Evolutionary conservation across 2,113 vertebrate genomes (phyloP).

Genomic region (Cyprinodon variegatus): DNA sequence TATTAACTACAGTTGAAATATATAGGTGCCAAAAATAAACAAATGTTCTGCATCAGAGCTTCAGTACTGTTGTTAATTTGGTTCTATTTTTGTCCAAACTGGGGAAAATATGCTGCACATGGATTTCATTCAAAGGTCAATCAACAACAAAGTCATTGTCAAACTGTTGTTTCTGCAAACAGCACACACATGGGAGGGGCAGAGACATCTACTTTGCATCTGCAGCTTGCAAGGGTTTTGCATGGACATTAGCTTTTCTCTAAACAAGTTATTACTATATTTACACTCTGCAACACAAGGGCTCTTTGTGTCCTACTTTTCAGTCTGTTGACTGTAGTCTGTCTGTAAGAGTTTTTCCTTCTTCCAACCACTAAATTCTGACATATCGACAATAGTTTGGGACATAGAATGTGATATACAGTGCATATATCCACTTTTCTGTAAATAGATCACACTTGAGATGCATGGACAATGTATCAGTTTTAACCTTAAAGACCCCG

Average conservation of each 20-base stretch:
- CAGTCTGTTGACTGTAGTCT: background rate
- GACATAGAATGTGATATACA: background rate
- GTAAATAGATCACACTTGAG: background rate
- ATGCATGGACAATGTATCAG: too few species aligned
- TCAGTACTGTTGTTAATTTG: constrained; percentile 45
- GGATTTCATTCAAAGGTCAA: constrained; percentile 48
- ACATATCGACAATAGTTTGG: background rate
- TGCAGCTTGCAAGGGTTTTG: constrained; percentile 39
- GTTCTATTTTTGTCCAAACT: constrained; percentile 47
- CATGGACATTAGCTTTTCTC: constrained; percentile 37
- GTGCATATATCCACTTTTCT: background rate
- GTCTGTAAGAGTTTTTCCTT: background rate
- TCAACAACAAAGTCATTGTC: constrained; percentile 56
- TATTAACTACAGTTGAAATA: background rate
- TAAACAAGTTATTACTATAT: background rate
- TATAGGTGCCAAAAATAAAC: constrained; percentile 25
- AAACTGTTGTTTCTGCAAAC: constrained; percentile 19
- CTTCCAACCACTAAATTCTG: background rate
- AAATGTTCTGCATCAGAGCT: constrained; percentile 16
- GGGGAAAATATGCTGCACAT: constrained; percentile 30
- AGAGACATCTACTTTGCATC: constrained; percentile 46
- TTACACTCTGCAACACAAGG: background rate
- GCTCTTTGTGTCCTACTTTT: constrained; percentile 11
- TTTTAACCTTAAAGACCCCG: too few species aligned
- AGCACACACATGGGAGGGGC: background rate